These are phyloP conservation scores for Quadriops clusia DNA, from an alignment of 2,888 invertebrate genomes.

Conservation along the genomic window DNA sequence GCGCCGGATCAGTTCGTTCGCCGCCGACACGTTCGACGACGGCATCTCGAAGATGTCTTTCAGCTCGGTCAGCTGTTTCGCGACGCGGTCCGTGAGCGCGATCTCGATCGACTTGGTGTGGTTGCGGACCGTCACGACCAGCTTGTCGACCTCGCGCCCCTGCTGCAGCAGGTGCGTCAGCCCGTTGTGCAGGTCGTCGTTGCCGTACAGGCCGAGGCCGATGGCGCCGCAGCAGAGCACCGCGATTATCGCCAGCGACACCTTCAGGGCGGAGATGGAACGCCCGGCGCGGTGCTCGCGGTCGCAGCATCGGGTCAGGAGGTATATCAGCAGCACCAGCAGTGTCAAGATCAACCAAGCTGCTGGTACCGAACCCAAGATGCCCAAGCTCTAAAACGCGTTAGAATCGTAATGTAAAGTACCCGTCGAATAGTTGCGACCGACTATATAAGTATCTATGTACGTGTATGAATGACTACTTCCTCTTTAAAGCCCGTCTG, in stretches of 20 bases:
- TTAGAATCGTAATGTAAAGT: too few relatives aligned
- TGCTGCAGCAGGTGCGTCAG: conserved; percentile 70
- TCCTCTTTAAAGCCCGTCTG: too few relatives aligned
- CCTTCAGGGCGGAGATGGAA: conserved; percentile 78
- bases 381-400: conserved; percentile 79
- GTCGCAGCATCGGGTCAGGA: conserved; percentile 92
- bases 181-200: conserved; percentile 88
- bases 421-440: too few relatives aligned
- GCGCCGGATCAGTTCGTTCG: conserved; percentile 57
- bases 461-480: too few relatives aligned
- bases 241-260: conserved; percentile 67
- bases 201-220: conserved; percentile 85
- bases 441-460: too few relatives aligned
- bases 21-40: conserved; percentile 64
- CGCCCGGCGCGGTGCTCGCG: conserved; percentile 79
- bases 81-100: conserved; percentile 49
- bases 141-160: conserved; percentile 67
- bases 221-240: conserved; percentile 83
- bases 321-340: conserved; percentile 78
- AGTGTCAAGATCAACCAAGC: conserved; percentile 85
- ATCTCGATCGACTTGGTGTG: conserved; percentile 69
- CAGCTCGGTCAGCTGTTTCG: conserved; percentile 53
- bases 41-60: conserved; percentile 68
- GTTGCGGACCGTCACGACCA: conserved; percentile 68
- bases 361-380: conserved; percentile 87